A percentile compares a stretch with the other conserved stretches of the same genome.
These are phyloP conservation scores for Leptoteleia sp. DNA, from an alignment of 1,140 invertebrate genomes.

Conservation along the genomic window DNA sequence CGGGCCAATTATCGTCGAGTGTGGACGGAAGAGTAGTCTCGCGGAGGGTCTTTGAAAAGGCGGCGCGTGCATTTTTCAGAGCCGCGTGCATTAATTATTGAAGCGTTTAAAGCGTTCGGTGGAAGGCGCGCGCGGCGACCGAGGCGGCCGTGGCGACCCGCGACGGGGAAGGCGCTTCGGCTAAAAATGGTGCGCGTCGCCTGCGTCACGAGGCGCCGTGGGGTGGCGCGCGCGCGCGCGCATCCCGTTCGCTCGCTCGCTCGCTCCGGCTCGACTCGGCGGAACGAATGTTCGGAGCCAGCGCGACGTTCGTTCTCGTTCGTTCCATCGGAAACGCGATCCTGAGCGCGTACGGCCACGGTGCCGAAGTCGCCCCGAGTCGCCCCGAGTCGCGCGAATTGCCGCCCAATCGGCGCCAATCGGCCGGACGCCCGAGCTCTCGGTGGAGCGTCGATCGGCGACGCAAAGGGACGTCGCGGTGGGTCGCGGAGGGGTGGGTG, in stretches of 20 bases:
- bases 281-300: slow-evolving; percentile 34
- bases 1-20: too few relatives aligned
- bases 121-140: background rate
- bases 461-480: background rate
- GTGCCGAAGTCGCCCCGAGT: background rate
- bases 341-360: slow-evolving; percentile 4
- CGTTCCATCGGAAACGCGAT: slow-evolving; percentile 12
- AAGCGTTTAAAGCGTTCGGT: too few relatives aligned
- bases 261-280: slow-evolving; percentile 15
- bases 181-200: slow-evolving; percentile 49
- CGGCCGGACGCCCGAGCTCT: background rate
- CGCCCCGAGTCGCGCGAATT: background rate
- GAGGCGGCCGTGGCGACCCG: background rate
- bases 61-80: too few relatives aligned
- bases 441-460: background rate
- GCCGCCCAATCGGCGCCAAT: background rate
- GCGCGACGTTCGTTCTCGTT: slow-evolving; percentile 15
- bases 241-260: slow-evolving; percentile 1
- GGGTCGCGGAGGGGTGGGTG: background rate
- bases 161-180: background rate
- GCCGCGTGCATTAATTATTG: too few relatives aligned
- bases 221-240: slow-evolving; percentile 40
- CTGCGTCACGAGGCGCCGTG: slow-evolving; percentile 53
- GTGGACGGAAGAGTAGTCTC: too few relatives aligned
- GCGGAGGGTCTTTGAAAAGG: too few relatives aligned